A percentile compares a stretch with the other conserved stretches of the same genome.
These are phyloP conservation scores for Cichlasoma orientale DNA, from an alignment of 2,797 vertebrate genomes.

Conservation along the genomic window DNA sequence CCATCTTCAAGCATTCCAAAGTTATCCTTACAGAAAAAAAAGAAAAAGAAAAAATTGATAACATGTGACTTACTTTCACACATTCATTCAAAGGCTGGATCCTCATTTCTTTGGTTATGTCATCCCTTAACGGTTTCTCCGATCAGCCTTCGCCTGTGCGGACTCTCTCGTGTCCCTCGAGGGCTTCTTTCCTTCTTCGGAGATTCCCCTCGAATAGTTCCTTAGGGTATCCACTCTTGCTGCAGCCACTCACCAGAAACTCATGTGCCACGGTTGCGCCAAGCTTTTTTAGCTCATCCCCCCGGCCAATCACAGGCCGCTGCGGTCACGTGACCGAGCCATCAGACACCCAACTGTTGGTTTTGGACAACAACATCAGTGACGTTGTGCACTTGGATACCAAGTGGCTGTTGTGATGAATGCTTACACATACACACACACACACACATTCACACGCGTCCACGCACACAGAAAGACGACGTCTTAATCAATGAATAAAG, in stretches of 20 bases:
- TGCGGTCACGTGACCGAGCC: constrained; percentile 68
- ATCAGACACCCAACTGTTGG: constrained; percentile 72
- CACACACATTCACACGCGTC: constrained; percentile 19
- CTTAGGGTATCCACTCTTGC: constrained; percentile 24
- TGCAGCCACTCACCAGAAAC: constrained; percentile 50
- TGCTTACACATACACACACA: constrained; percentile 26
- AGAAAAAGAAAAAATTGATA: not conserved
- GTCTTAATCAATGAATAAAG: constrained; percentile 78
- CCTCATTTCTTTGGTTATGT: constrained; percentile 69
- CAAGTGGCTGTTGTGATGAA: constrained; percentile 65
- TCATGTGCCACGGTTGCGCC: constrained; percentile 45
- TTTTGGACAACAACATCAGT: constrained; percentile 72
- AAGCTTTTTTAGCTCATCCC: constrained; percentile 69
- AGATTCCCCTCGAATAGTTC: constrained; percentile 47
- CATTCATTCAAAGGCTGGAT: constrained; percentile 63
- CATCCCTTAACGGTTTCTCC: constrained; percentile 43
- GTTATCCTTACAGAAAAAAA: not conserved
- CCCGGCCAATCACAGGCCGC: constrained; percentile 64
- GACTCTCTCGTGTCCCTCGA: constrained; percentile 8
- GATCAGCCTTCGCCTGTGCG: not conserved
- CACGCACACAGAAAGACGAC: constrained; percentile 59
- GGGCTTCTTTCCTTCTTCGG: not conserved
- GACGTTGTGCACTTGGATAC: constrained; percentile 61
- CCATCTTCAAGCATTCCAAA: not conserved
- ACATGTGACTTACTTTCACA: constrained; percentile 64